phyloP scores from a whole-genome alignment of 1,140 invertebrate genomes.

The Pogonus chalceus region DNA sequence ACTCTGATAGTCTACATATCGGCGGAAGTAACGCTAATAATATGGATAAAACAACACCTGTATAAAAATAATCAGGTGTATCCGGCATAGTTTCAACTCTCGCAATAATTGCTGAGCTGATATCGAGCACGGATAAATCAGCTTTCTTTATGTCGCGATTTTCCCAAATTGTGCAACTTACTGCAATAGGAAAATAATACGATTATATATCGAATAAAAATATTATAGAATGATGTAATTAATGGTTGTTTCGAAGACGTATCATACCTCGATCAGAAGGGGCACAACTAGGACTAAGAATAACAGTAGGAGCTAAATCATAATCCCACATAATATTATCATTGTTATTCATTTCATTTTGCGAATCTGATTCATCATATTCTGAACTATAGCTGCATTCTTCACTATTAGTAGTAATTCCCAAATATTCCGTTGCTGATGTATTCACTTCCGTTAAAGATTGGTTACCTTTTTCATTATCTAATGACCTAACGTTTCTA shows the following conservation, averaged over 20 bases:
- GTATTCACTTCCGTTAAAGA: conserved; percentile 46
- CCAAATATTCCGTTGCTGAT: conserved; percentile 73
- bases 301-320: conserved; percentile 59
- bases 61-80: conserved; percentile 72
- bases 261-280: conserved; percentile 61
- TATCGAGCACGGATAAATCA: conserved; percentile 85
- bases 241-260: conserved; percentile 8
- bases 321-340: conserved; percentile 59
- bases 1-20: conserved; percentile 44
- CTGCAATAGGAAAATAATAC: conserved; percentile 38
- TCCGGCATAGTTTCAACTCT: conserved; percentile 77
- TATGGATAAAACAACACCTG: conserved; percentile 48
- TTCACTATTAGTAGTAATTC: conserved; percentile 72
- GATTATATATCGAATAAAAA: not conserved
- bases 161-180: conserved; percentile 93
- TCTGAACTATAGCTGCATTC: conserved; percentile 76
- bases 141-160: conserved; percentile 79
- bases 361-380: conserved; percentile 48
- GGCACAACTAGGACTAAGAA: conserved; percentile 56
- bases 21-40: conserved; percentile 45
- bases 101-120: conserved; percentile 85
- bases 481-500: conserved; percentile 39
- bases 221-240: not conserved
- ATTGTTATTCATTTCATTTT: conserved; percentile 38
- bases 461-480: conserved; percentile 21